phyloP scores from a whole-genome alignment of 2,113 vertebrate species.

The Polypterus senegalus region DNA sequence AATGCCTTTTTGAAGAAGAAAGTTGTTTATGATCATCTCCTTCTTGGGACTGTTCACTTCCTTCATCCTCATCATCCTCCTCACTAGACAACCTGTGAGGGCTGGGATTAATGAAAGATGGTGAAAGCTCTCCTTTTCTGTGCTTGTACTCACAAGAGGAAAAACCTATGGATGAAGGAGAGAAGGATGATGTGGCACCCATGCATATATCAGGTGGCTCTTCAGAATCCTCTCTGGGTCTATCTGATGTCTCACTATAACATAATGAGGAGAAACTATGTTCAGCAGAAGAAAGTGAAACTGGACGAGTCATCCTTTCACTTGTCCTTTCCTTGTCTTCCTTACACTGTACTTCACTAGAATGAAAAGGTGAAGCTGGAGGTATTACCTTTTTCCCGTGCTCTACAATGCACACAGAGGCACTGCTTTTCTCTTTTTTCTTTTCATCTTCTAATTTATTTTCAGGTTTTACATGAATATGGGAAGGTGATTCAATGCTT shows the following conservation, averaged over 20 bases:
- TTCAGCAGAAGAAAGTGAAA: slow-evolving; percentile 63
- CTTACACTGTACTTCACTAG: slow-evolving; percentile 48
- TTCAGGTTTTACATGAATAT: slow-evolving; percentile 27
- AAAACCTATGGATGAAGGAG: slow-evolving; percentile 43
- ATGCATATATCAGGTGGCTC: slow-evolving; percentile 44
- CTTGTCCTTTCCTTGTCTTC: slow-evolving; percentile 54
- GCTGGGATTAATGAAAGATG: slow-evolving; percentile 85
- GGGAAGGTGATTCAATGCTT: slow-evolving; percentile 23
- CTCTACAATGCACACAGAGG: slow-evolving; percentile 43
- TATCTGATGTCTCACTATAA: slow-evolving; percentile 39
- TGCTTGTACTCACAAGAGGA: slow-evolving; percentile 60
- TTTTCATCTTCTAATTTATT: slow-evolving; percentile 34
- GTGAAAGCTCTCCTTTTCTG: slow-evolving; percentile 75
- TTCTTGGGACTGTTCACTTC: slow-evolving; percentile 42
- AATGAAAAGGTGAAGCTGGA: slow-evolving; percentile 50
- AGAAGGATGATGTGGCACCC: slow-evolving; percentile 42
- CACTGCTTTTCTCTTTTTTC: slow-evolving; percentile 35
- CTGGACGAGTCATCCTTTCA: slow-evolving; percentile 60
- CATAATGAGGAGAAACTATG: slow-evolving; percentile 50
- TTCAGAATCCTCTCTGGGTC: slow-evolving; percentile 41
- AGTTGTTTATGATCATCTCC: slow-evolving; percentile 34
- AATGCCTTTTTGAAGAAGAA: slow-evolving; percentile 54
- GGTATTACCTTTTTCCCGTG: slow-evolving; percentile 46
- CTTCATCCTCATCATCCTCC: slow-evolving; percentile 54
- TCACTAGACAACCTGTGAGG: slow-evolving; percentile 69